Base-by-base conservation (phyloP, 2,113 vertebrate genomes). In the Pomatorhinus ruficollis region DNA sequence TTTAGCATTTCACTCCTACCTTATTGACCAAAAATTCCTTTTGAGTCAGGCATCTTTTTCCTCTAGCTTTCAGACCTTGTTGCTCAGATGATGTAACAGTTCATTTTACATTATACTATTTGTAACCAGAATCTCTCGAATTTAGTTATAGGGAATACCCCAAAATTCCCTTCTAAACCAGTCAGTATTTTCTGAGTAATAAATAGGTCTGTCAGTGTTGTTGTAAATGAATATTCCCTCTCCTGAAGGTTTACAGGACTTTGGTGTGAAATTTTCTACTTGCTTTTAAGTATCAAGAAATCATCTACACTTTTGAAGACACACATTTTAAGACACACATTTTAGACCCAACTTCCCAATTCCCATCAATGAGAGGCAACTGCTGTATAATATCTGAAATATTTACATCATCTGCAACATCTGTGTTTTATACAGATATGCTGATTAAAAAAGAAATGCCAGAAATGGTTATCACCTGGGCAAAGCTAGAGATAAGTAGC, bases 21-120 rank as follows among this genome's bases (percentile, higher is more conserved):
- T 89, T 84, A 77, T 54, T 82, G 79, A 95, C 91, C 40, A 86
- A 76, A 93, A 96, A 83, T 74, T 74, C n/a, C 31, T 72, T 83
- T 68, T 50, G 54, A 68, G 60, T 81, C 21, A 60, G 17, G 40
- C 17, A 40, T 81, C 35, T 83, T 76, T 77, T 81, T 61, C 22
- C 81, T 82, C 69, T 52, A 7, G 16, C 42, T 88, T 87, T 74
- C 54, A 75, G n/a, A 90, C 18, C 39, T 57, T 83, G 37, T 69
- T 92, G 45, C 45, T 69, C 45, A 82, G 79, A 42, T 65, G 17
- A 72, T 42, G 20, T 59, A 72, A 64, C 52, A 66, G 20, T 61
- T 77, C 30, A 61, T 60, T 82, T 89, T 80, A 25, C 12, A 15
- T 37, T 44, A 27, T 17, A 31, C 10, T 59, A 40, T 72, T 72